Percentiles rank a stretch among this genome's conserved stretches.
Conservation (phyloP, 2,888 invertebrate genomes). For the Ecliptopera silaceata region DNA sequence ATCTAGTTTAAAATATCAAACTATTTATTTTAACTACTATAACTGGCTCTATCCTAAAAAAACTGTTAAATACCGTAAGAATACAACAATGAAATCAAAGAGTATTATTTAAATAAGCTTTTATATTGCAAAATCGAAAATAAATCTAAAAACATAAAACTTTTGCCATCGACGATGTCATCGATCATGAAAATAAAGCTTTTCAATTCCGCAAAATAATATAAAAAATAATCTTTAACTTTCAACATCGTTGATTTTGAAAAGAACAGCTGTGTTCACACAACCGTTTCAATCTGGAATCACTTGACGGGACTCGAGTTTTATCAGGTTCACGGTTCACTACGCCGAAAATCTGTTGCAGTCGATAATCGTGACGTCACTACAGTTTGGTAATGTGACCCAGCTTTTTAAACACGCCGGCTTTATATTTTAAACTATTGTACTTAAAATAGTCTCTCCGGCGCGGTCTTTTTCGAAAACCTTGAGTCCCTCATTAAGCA, state of each 20-base stretch:
- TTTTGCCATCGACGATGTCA: background rate
- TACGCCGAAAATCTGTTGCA: slow-evolving; percentile 43
- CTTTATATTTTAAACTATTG: no score
- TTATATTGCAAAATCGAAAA: no score
- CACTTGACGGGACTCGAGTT: slow-evolving; percentile 36
- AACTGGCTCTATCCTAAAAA: no score
- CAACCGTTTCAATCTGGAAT: slow-evolving; percentile 34
- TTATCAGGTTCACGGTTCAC: slow-evolving; percentile 49
- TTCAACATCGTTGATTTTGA: slow-evolving; percentile 30
- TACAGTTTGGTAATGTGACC: slow-evolving; percentile 20
- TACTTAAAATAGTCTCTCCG: no score
- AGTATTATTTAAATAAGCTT: no score
- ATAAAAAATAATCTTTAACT: slow-evolving; percentile 25
- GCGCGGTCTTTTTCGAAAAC: no score
- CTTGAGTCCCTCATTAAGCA: no score
- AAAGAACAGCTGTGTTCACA: slow-evolving; percentile 35
- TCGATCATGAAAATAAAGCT: slow-evolving; percentile 4
- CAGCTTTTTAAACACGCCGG: background rate
- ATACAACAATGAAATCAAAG: no score
- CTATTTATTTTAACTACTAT: no score
- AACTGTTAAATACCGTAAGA: no score
- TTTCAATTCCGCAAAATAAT: slow-evolving; percentile 12
- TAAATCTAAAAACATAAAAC: background rate
- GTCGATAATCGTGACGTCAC: slow-evolving; percentile 37
- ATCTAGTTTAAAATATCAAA: no score